A percentile compares a stretch with the other conserved stretches of the same genome.
Evolutionary conservation across 2,797 vertebrate genomes (phyloP).

Genomic region (Poeciliopsis paucimaculata): DNA sequence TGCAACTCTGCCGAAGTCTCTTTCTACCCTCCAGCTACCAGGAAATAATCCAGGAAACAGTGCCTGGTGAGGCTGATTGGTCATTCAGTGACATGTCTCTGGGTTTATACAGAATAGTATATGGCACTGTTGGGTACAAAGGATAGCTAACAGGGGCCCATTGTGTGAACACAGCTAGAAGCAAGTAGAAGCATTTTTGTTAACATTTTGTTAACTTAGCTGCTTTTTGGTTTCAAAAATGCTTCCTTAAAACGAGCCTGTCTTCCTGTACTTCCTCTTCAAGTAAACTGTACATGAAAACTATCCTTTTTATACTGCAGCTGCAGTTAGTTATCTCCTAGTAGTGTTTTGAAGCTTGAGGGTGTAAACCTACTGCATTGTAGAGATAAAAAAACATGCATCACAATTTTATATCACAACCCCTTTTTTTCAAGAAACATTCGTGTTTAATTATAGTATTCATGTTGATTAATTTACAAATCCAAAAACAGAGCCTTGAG

Average conservation of each 20-base stretch:
- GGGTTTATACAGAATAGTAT: background rate
- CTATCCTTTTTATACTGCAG: background rate
- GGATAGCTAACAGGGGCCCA: background rate
- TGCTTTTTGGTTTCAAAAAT: background rate
- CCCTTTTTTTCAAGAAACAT: background rate
- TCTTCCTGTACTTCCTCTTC: background rate
- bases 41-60: background rate
- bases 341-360: background rate
- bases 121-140: background rate
- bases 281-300: background rate
- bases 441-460: background rate
- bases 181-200: too few relatives aligned
- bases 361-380: background rate
- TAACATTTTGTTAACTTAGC: background rate
- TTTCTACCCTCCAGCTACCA: background rate
- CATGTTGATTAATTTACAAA: background rate
- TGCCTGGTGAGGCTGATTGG: background rate
- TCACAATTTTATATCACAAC: background rate
- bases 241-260: background rate
- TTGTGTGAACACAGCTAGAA: background rate
- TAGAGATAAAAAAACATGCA: background rate
- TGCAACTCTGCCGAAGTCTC: background rate
- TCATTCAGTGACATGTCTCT: background rate
- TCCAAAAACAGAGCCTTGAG: background rate
- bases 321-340: background rate